phyloP scores from a whole-genome alignment of 1,140 invertebrate species.

The Papilio glaucus region DNA sequence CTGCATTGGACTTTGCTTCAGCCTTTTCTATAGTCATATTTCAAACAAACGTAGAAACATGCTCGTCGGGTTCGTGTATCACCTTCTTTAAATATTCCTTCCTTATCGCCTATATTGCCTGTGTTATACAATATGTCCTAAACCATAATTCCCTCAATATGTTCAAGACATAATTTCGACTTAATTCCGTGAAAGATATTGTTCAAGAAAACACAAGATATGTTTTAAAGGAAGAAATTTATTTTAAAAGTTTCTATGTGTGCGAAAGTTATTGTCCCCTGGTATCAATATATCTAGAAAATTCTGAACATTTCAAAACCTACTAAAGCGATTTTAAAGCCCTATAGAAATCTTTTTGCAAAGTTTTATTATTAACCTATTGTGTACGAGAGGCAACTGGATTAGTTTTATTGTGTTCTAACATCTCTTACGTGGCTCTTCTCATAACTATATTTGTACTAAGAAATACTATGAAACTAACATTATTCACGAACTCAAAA shows the following conservation, averaged over 20 bases:
- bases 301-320: not conserved
- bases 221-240: not conserved
- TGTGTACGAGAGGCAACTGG: not conserved
- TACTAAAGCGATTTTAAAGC: not conserved
- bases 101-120: no score
- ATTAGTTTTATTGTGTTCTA: not conserved
- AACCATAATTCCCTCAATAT: no score
- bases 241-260: not conserved
- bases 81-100: no score
- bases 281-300: not conserved
- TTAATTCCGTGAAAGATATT: no score
- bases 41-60: no score
- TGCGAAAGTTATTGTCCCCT: not conserved
- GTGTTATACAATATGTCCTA: no score
- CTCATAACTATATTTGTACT: not conserved
- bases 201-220: no score
- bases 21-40: no score
- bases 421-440: not conserved
- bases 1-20: no score
- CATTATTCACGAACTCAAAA: no score
- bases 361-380: slow-evolving; percentile 5
- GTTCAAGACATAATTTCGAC: no score
- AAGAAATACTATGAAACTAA: not conserved
- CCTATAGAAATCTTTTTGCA: not conserved
- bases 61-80: no score